phyloP scores from a whole-genome alignment of 2,113 vertebrate genomes.

The Limanda limanda region DNA sequence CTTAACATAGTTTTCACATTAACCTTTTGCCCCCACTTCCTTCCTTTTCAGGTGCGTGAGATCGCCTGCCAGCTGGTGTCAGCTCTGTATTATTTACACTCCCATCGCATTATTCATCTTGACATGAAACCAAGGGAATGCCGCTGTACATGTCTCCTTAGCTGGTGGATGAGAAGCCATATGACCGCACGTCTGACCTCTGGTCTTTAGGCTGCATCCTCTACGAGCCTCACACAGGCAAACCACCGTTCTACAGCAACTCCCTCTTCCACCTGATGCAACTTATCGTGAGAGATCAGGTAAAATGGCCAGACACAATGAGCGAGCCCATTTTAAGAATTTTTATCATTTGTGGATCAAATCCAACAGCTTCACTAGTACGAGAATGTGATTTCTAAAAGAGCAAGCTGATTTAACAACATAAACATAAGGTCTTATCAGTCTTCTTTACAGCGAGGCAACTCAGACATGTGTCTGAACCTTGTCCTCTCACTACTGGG shows the following conservation, averaged over 20 bases:
- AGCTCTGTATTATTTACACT: conserved; percentile 96
- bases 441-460: background rate
- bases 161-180: conserved; percentile 93
- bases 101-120: conserved; percentile 95
- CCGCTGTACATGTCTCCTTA: conserved; percentile 98
- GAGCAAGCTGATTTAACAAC: too few species aligned
- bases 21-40: background rate
- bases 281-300: conserved; percentile 89
- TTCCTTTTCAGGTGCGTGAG: conserved; percentile 82
- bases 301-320: conserved; percentile 91
- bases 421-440: too few species aligned
- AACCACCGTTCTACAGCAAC: conserved; percentile 94
- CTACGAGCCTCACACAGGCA: conserved; percentile 93
- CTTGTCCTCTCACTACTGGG: too few species aligned
- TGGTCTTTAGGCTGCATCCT: conserved; percentile 98
- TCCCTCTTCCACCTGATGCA: conserved; percentile 95
- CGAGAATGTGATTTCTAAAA: background rate
- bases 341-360: background rate
- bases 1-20: background rate
- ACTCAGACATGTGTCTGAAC: too few species aligned
- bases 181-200: conserved; percentile 94
- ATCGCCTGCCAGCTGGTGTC: conserved; percentile 96
- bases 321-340: conserved; percentile 70
- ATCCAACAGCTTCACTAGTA: background rate
- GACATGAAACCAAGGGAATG: conserved; percentile 98